phyloP scores from a whole-genome alignment of 1,140 invertebrate species.

The Nasonia giraulti region DNA sequence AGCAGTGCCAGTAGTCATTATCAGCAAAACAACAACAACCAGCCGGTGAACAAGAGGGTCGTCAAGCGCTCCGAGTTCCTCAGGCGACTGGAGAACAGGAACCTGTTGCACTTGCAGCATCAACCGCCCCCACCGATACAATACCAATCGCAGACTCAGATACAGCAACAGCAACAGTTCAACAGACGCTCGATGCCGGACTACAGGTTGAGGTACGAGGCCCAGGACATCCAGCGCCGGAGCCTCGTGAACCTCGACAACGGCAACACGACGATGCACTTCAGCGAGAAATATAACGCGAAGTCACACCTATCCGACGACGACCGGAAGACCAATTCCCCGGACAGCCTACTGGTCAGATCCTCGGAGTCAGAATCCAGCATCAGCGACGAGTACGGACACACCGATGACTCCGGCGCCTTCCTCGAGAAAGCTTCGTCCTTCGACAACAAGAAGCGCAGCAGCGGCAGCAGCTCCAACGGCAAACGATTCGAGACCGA shows the following conservation, averaged over 20 bases:
- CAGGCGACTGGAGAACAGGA: constrained; percentile 60
- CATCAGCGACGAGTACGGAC: constrained; percentile 65
- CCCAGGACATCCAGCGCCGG: constrained; percentile 33
- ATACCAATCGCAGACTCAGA: background rate
- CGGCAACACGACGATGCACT: constrained; percentile 48
- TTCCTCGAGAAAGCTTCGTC: constrained; percentile 68
- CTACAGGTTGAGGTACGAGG: constrained; percentile 57
- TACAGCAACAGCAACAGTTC: background rate
- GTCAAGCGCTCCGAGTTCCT: constrained; percentile 68
- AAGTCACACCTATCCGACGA: constrained; percentile 65
- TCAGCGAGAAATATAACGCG: constrained; percentile 39
- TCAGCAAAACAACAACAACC: constrained; percentile 28
- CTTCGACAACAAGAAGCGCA: constrained; percentile 56
- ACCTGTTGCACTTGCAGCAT: constrained; percentile 47
- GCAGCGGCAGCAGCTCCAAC: constrained; percentile 17
- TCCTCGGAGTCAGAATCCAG: constrained; percentile 71
- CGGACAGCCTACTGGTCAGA: constrained; percentile 69
- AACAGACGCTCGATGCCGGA: constrained; percentile 53
- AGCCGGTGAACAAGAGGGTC: constrained; percentile 56
- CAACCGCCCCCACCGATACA: background rate
- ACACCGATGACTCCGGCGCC: constrained; percentile 71
- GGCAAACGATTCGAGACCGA: constrained; percentile 43
- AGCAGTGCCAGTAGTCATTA: constrained; percentile 41
- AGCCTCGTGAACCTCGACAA: constrained; percentile 33
- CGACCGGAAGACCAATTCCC: constrained; percentile 71